A percentile compares a stretch with the other conserved stretches of the same genome.
Conservation (phyloP, 2,113 vertebrate species). For the Scomber colias region DNA sequence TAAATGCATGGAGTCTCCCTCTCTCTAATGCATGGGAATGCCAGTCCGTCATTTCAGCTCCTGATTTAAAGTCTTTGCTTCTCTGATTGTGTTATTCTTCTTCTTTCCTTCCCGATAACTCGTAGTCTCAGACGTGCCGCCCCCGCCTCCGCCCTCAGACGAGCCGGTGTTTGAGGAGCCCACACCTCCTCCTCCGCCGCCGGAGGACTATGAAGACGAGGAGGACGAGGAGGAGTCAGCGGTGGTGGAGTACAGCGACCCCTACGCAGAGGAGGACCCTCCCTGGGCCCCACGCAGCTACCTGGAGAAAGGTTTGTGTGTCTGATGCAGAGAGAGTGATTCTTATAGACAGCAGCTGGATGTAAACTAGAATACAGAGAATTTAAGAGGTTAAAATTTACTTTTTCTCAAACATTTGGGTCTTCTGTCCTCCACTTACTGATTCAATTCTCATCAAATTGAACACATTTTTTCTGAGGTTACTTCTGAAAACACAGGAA, state of each 20-base stretch:
- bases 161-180: conserved; percentile 92
- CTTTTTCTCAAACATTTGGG: too few relatives aligned
- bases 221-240: conserved; percentile 97
- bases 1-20: background rate
- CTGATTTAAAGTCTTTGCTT: background rate
- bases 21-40: conserved; percentile 19
- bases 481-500: too few relatives aligned
- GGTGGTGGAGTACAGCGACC: conserved; percentile 98
- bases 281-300: conserved; percentile 96
- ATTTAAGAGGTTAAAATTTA: too few relatives aligned
- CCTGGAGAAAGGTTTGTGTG: conserved; percentile 89
- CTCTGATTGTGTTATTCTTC: background rate
- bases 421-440: too few relatives aligned
- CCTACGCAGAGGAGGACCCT: conserved; percentile 97
- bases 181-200: conserved; percentile 92
- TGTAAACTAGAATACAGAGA: too few relatives aligned
- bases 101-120: background rate
- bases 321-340: too few relatives aligned
- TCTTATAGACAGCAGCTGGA: too few relatives aligned
- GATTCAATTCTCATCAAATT: too few relatives aligned
- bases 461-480: too few relatives aligned
- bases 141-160: conserved; percentile 90
- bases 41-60: background rate
- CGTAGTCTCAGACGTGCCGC: conserved; percentile 93
- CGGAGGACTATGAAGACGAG: conserved; percentile 96